phyloP scores from a whole-genome alignment of 1,140 invertebrate genomes.

The Drosophila sp. region DNA sequence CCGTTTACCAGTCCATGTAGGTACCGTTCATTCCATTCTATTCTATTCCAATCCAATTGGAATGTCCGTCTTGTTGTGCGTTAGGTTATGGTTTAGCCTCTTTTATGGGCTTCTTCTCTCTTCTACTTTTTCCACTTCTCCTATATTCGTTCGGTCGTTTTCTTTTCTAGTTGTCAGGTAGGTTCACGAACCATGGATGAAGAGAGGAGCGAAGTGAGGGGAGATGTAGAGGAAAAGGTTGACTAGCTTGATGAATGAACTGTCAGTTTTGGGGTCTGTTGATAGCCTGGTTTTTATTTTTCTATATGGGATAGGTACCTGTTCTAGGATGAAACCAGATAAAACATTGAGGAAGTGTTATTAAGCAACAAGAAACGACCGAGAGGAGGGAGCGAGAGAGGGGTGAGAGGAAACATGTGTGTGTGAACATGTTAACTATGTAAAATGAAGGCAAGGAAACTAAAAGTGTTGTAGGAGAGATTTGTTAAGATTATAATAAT shows the following conservation, averaged over 20 bases:
- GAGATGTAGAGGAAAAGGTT: slow-evolving; percentile 21
- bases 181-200: background rate
- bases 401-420: background rate
- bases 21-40: slow-evolving; percentile 28
- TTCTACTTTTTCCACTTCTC: background rate
- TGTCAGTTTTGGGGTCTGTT: slow-evolving; percentile 36
- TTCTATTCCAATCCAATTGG: slow-evolving; percentile 54
- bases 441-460: background rate
- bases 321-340: slow-evolving; percentile 20
- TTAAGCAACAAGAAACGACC: background rate
- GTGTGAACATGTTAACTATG: slow-evolving; percentile 9
- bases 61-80: slow-evolving; percentile 36
- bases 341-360: background rate
- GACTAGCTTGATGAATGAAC: slow-evolving; percentile 46
- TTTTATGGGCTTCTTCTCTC: background rate
- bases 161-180: slow-evolving; percentile 22
- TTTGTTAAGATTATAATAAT: slow-evolving; percentile 1
- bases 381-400: background rate
- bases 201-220: background rate
- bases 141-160: slow-evolving; percentile 46
- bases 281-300: slow-evolving; percentile 18
- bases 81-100: slow-evolving; percentile 52
- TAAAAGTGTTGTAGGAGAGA: slow-evolving; percentile 7
- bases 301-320: slow-evolving; percentile 28
- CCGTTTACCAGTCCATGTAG: slow-evolving; percentile 1